Base-by-base conservation (phyloP, 2,888 invertebrate genomes). In the Zele albiditarsus region DNA sequence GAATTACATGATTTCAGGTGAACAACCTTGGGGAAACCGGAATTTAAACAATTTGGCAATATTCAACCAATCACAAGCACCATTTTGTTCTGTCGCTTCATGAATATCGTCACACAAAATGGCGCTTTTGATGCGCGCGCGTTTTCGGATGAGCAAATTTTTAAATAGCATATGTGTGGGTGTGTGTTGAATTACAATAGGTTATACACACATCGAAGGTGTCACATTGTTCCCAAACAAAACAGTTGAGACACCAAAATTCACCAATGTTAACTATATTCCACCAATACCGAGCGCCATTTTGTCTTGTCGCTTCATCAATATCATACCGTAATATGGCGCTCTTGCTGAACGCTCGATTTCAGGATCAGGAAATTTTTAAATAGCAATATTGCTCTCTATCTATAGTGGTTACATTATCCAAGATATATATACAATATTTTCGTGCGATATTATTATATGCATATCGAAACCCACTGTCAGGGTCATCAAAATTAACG, bases 401-500 rank as follows among this genome's bases (percentile, higher is more conserved):
- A 46, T 46, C 46, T 46, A 46, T 46, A 46, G n/a, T n/a, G 16
- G 46, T 46, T n/a, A 16, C 46, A n/a, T 46, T n/a, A 16, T 46
- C 16, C 16, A 46, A 16, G 46, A 46, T 33, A 63, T 33, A 63
- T 63, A 20, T 63, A 20, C 31, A 20, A 33, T 33, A 33, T 66
- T 38, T 42, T 42, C 25, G 16, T 20, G 57, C 42, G 42, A 67
- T 67, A 67, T 67, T 60, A 65, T 53, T 53, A n/a, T n/a, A 38
- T 38, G 38, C 46, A 73, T 8, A 28, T 25, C 20, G 49, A 68
- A 73, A 16, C 65, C 42, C 74, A 74, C 38, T 74, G 73, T 73
- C 74, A 69, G 62, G 74, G 74, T 74, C 69, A 63, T 74, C 69
- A 63, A 69, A 74, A 69, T 53, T 69, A 28, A 74, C 42, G 62